Evolutionary conservation across 2,797 vertebrate genomes (phyloP), one percentile per base, ranked within the genome.

Genomic region (Tenualosa thibaudeaui): DNA sequence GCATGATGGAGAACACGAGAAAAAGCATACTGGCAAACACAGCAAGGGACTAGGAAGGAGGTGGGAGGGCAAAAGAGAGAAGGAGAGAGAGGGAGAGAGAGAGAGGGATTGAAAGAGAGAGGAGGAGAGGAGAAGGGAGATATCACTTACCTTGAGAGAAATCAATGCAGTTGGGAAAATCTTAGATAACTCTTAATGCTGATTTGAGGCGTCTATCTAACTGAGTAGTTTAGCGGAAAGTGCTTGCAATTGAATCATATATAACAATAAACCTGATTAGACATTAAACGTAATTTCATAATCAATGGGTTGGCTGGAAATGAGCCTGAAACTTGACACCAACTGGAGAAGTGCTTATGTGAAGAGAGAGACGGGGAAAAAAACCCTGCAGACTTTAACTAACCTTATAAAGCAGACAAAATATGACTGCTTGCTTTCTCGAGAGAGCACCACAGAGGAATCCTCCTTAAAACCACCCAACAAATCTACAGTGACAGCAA

Each of bases 251-350:
- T 75, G 68, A 75, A 75, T 75, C 31, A 75, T 17, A 60, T 75
- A 75, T 40, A 75, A 43, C 37, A 43, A 19, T 75, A 87, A 85
- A 90, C 88, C 50, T 83, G 85, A 87, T 84, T 84, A 86, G 68
- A 81, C 62, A 68, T 84, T 85, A 87, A 88, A 84, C 1, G 46
- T 87, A 87, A 90, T 87, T 81, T 81, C 60, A 86, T 83, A 84
- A 82, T 22, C 22, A 82, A 26, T 49, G 86, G 58, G 78, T 37
- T 87, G 37, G 53, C 85, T 87, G 82, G 84, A 86, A 60, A 85
- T 90, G 71, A 49, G 84, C 86, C 83, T 85, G 82, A 86, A 86
- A 85, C 68, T 81, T 83, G 88, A 83, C 60, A 24, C 37, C 13
- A n/a, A n/a, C 40, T 83, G 50, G 51, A 58, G 81, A 82, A 87